These are phyloP conservation scores for Microcaecilia unicolor DNA, from an alignment of 2,797 vertebrate genomes.

Conservation along the genomic window DNA sequence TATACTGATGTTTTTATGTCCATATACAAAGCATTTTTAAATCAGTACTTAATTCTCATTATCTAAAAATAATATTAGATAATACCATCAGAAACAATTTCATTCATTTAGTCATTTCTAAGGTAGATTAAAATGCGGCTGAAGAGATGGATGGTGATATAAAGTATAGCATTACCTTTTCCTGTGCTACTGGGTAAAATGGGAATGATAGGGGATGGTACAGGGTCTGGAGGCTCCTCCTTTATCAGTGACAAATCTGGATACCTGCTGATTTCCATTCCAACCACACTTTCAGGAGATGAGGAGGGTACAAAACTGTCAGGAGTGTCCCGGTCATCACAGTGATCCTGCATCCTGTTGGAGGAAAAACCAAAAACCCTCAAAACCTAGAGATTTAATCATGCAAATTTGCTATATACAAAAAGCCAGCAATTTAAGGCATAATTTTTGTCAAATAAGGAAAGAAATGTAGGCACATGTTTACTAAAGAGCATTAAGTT, in stretches of 20 bases:
- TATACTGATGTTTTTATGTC: too few species aligned
- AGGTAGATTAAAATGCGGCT: too few species aligned
- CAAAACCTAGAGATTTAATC: neutral
- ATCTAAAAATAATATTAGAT: too few species aligned
- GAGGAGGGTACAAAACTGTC: conserved; percentile 97
- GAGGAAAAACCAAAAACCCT: neutral
- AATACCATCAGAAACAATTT: too few species aligned
- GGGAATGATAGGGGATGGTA: conserved; percentile 85
- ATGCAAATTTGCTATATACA: rapidly evolving
- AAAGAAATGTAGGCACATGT: too few species aligned
- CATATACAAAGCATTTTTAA: too few species aligned
- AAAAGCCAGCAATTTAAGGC: too few species aligned
- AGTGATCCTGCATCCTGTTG: conserved; percentile 78
- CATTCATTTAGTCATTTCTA: too few species aligned
- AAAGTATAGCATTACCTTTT: conserved; percentile 76
- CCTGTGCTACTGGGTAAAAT: conserved; percentile 82
- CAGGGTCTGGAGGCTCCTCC: conserved; percentile 81
- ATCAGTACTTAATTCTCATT: too few species aligned
- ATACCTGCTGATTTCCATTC: conserved; percentile 88
- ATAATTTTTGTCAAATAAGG: too few species aligned
- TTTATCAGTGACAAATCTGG: conserved; percentile 88
- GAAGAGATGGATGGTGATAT: too few species aligned
- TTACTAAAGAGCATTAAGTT: too few species aligned
- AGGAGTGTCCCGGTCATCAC: conserved; percentile 84
- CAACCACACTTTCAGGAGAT: conserved; percentile 92